Evolutionary conservation across 2,113 vertebrate genomes (phyloP).

Genomic region (Oreamnos americanus): DNA sequence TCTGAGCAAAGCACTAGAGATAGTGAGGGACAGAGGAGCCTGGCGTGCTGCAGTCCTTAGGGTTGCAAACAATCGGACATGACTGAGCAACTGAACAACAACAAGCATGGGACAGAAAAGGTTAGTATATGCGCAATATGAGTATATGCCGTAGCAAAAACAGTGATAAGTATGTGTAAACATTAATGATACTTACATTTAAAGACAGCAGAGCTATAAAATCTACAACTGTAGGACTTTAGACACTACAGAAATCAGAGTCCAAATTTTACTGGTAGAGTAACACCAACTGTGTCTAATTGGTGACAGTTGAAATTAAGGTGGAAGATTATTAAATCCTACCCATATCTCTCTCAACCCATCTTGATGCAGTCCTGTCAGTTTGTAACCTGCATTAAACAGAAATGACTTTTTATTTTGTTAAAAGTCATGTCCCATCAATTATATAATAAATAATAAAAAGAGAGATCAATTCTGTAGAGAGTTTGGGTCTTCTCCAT

Average conservation of each 20-base stretch:
- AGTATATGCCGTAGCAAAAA: background rate
- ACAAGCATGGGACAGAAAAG: conserved; percentile 59
- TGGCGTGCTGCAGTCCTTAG: background rate
- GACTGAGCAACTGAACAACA: background rate
- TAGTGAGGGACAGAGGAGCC: background rate
- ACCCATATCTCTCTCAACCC: background rate
- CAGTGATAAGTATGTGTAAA: background rate
- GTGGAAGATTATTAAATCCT: background rate
- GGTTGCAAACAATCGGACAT: background rate
- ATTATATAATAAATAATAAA: background rate
- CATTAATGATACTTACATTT: background rate
- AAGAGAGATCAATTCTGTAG: background rate
- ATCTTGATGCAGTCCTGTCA: background rate
- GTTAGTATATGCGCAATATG: background rate
- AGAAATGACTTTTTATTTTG: background rate
- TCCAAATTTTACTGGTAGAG: background rate
- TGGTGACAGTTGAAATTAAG: background rate
- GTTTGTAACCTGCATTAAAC: background rate
- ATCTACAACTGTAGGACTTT: background rate
- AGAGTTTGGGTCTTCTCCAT: background rate
- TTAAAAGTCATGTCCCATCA: background rate
- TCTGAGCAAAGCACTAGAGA: background rate
- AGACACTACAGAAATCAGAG: background rate
- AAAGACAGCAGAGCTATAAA: background rate
- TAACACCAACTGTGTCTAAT: background rate